phyloP scores from a whole-genome alignment of 2,888 invertebrate species.

The Drosophila testacea region DNA sequence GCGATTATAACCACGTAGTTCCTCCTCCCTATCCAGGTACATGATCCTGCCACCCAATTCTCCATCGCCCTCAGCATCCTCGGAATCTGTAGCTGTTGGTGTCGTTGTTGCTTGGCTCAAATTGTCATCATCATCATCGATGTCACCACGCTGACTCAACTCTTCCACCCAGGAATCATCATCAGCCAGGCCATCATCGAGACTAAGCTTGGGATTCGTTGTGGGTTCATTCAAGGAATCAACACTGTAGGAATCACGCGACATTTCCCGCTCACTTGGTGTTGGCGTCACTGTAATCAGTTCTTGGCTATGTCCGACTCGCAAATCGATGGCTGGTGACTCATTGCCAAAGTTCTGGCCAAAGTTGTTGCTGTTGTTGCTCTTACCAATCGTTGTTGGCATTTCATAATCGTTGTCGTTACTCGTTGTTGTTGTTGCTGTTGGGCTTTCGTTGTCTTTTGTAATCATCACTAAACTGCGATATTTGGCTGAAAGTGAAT shows the following conservation, averaged over 20 bases:
- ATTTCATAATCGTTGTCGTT: constrained; percentile 66
- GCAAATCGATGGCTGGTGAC: constrained; percentile 49
- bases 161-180: constrained; percentile 97
- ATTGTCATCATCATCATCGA: constrained; percentile 83
- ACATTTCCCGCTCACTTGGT: constrained; percentile 65
- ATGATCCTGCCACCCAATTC: constrained; percentile 83
- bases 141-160: constrained; percentile 92
- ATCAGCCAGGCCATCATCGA: constrained; percentile 94
- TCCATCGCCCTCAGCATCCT: constrained; percentile 84
- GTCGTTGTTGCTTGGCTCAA: constrained; percentile 84
- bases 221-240: constrained; percentile 68
- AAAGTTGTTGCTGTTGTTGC: constrained; percentile 45
- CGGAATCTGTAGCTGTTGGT: constrained; percentile 82
- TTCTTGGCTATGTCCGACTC: constrained; percentile 28
- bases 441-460: constrained; percentile 87
- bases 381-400: constrained; percentile 46
- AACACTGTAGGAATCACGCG: constrained; percentile 69
- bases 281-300: constrained; percentile 40
- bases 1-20: constrained; percentile 92
- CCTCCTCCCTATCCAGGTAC: constrained; percentile 91
- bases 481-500: constrained; percentile 88
- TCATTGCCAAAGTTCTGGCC: constrained; percentile 72
- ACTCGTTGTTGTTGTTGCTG: constrained; percentile 49
- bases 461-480: constrained; percentile 96
- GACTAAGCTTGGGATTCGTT: constrained; percentile 84